phyloP scores from a whole-genome alignment of 1,140 invertebrate species.

The Vollenhovia emeryi region DNA sequence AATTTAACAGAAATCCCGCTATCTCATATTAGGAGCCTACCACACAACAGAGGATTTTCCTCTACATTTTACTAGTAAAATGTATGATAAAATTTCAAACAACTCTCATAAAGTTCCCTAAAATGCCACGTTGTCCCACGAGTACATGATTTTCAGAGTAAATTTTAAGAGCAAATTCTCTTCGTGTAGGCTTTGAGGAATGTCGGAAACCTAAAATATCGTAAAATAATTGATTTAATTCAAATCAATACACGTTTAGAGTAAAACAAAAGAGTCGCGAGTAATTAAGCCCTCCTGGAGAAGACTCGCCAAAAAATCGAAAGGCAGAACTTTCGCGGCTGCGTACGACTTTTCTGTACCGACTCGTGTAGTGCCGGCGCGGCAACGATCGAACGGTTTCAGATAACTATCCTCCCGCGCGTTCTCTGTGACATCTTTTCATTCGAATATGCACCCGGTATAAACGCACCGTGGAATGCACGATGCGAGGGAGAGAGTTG shows the following conservation, averaged over 20 bases:
- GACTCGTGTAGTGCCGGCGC: not conserved
- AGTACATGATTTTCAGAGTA: no score
- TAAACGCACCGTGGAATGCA: conserved; percentile 47
- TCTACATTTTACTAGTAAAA: no score
- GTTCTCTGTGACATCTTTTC: conserved; percentile 40
- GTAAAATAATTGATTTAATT: not conserved
- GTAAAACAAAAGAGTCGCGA: not conserved
- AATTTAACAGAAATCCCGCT: no score
- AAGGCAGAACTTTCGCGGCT: not conserved
- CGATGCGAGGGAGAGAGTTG: not conserved
- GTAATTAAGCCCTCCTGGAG: not conserved
- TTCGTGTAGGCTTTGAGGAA: no score
- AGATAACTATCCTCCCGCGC: conserved; percentile 25
- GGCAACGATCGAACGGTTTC: conserved; percentile 39
- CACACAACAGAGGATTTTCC: no score
- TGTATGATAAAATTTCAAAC: no score
- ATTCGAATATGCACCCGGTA: conserved; percentile 37
- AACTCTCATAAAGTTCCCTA: no score
- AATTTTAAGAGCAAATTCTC: no score
- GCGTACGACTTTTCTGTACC: not conserved
- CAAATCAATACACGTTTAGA: not conserved
- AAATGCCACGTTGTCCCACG: no score
- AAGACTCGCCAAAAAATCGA: not conserved
- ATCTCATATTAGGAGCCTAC: no score
- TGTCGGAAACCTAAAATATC: no score